Evolutionary conservation across 2,888 invertebrate species (phyloP), one percentile per base, ranked within the genome.

Genomic region (Stictocephala bisonia): DNA sequence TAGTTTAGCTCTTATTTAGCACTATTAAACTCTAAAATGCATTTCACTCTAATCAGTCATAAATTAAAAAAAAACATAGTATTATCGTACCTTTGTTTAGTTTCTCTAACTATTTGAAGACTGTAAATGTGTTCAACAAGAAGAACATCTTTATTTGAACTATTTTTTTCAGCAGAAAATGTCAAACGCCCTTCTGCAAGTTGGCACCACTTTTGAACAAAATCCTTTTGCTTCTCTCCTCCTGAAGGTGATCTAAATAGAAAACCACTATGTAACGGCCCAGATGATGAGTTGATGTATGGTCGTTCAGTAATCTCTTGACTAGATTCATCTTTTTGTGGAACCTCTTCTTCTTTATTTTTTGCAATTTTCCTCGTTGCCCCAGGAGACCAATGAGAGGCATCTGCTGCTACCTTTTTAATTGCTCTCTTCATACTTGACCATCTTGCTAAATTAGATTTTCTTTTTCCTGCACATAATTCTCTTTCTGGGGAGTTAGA

Each of bases 91-190:
- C 84, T 81, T 82, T 84, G 75, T 79, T 85, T 86, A 66, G 84
- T 83, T 71, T 89, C 88, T 76, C 88, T 85, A 26, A 90, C 85
- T 70, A 90, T 86, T 83, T 91, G 90, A 74, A 91, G 81, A 75
- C 91, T 91, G 72, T 89, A 85, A 68, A 91, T 86, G 77, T 86
- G 87, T 67, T 92, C 90, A 77, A 93, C 84, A 3, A 88, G 85
- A 81, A 93, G 89, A 22, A 88, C 85, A 83, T 94, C 93, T 81
- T 92, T 92, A 22, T 88, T 85, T 40, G 88, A 87, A 84, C 90
- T 90, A 69, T 89, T 89, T 78, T 90, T 90, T 81, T 94, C 94
- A 3, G 89, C 85, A 80, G 90, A 93, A 81, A 93, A 92, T 77
- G 89, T 87, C 27, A 95, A 85, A 81, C 90, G 90, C 51, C 91